These are phyloP conservation scores for Hirtodrosophila confusa DNA, from an alignment of 2,888 invertebrate genomes.

Conservation along the genomic window DNA sequence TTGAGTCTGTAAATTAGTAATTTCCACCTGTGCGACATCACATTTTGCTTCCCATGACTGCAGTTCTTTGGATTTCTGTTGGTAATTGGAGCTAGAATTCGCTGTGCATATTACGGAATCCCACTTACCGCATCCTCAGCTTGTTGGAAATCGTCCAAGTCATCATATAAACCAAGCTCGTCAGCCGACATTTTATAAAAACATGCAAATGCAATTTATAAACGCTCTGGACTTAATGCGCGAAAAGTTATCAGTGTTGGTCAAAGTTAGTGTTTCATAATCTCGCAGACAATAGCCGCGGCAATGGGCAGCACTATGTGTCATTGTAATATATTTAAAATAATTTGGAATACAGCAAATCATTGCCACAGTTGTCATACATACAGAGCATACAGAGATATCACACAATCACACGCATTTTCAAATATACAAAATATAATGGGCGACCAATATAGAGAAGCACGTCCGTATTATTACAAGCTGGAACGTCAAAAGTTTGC, in stretches of 20 bases:
- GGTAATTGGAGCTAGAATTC: neutral
- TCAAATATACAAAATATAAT: conserved; percentile 3
- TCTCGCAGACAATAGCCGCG: neutral
- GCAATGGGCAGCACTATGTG: conserved; percentile 38
- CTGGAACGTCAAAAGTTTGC: conserved; percentile 33
- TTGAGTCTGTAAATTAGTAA: conserved; percentile 58
- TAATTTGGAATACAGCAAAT: neutral
- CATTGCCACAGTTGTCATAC: neutral
- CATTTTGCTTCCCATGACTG: conserved; percentile 70
- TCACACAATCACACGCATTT: neutral
- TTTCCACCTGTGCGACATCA: conserved; percentile 56
- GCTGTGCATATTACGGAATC: neutral
- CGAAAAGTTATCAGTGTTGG: conserved; percentile 35
- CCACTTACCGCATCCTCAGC: conserved; percentile 72
- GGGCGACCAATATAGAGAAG: neutral
- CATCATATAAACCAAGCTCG: conserved; percentile 80
- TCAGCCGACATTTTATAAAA: conserved; percentile 30
- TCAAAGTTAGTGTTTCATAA: neutral
- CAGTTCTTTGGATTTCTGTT: conserved; percentile 78
- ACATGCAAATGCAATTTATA: conserved; percentile 1
- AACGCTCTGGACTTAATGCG: conserved; percentile 34
- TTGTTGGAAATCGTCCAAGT: conserved; percentile 80
- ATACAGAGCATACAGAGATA: neutral
- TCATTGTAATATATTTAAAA: neutral
- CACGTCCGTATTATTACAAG: conserved; percentile 8